Conservation (phyloP, 2,113 vertebrate genomes). For the Oryzias curvinotus region DNA sequence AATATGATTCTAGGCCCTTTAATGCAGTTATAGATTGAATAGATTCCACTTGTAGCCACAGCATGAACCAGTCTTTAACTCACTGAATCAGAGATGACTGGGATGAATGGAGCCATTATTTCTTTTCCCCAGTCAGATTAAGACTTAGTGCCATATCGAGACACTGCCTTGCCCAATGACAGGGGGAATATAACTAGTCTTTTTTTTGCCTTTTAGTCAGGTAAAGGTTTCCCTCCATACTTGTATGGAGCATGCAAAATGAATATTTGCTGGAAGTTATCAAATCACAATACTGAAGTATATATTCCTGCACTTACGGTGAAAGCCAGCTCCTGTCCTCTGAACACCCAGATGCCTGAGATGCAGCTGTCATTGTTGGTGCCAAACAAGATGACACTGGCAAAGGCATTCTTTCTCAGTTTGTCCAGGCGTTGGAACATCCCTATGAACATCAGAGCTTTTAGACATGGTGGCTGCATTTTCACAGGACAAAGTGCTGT, state of each 20-base stretch:
- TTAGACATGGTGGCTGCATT: not conserved
- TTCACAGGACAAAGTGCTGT: not conserved
- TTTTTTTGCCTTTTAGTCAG: too few relatives aligned
- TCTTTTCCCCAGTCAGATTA: constrained; percentile 70
- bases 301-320: constrained; percentile 74
- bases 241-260: too few relatives aligned
- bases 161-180: constrained; percentile 70
- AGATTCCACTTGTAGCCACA: constrained; percentile 48
- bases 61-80: constrained; percentile 72
- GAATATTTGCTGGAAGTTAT: not conserved
- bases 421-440: constrained; percentile 95
- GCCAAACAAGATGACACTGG: constrained; percentile 88
- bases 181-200: constrained; percentile 13
- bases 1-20: too few relatives aligned
- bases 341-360: constrained; percentile 90
- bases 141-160: constrained; percentile 60
- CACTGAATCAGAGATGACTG: constrained; percentile 64
- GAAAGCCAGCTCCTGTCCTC: constrained; percentile 89
- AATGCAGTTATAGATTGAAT: too few relatives aligned
- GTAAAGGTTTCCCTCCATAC: too few relatives aligned
- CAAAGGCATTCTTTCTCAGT: constrained; percentile 88
- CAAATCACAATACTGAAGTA: not conserved
- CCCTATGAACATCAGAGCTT: constrained; percentile 65
- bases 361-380: constrained; percentile 85
- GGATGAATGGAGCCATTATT: constrained; percentile 68